A percentile compares a stretch with the other conserved stretches of the same genome.
Evolutionary conservation across 2,113 vertebrate genomes (phyloP).

Genomic region (Rhea americana): DNA sequence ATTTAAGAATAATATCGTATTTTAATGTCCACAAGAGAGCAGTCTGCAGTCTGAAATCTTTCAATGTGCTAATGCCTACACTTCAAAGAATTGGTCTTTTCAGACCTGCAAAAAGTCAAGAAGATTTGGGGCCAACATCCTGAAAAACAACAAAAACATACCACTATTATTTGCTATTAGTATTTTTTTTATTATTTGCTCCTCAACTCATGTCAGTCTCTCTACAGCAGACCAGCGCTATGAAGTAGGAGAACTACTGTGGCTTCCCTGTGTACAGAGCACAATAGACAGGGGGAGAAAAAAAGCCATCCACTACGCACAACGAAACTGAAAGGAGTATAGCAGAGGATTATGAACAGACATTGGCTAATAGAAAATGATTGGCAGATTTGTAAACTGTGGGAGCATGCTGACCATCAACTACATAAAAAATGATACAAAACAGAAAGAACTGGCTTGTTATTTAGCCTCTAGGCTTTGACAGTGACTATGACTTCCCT

Average conservation of each 20-base stretch:
- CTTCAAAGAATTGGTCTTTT: background rate
- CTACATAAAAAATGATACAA: background rate
- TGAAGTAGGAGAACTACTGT: background rate
- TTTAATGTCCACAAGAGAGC: background rate
- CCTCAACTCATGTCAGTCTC: background rate
- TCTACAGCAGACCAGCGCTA: background rate
- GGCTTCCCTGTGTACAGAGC: background rate
- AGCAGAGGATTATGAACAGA: background rate
- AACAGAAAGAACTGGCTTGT: background rate
- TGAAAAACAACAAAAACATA: background rate
- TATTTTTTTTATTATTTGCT: background rate
- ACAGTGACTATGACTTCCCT: background rate
- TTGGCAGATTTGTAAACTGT: background rate
- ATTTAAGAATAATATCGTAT: background rate
- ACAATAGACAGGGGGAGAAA: background rate
- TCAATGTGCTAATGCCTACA: background rate
- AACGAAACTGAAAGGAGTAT: background rate
- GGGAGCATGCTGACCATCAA: background rate
- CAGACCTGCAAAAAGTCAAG: background rate
- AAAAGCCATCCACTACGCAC: background rate
- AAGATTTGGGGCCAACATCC: background rate
- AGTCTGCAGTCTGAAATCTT: background rate
- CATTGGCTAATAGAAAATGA: background rate
- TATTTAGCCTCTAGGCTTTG: background rate
- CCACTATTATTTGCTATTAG: background rate